Conservation (phyloP, 1,140 invertebrate species). For the Oreohelix idahoensis region DNA sequence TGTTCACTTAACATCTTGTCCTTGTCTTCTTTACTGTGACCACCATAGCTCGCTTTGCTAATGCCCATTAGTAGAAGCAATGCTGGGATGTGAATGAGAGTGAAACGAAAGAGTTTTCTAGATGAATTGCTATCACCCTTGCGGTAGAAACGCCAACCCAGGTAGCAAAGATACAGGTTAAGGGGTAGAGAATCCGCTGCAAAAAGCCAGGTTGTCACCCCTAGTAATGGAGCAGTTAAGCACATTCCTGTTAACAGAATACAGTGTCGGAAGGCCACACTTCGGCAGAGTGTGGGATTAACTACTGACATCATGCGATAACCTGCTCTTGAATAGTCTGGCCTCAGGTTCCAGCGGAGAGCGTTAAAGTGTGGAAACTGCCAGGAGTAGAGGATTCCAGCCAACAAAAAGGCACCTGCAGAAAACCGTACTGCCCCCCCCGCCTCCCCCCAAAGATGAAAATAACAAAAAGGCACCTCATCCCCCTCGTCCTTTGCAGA, state of each 20-base stretch:
- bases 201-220: conserved; percentile 94
- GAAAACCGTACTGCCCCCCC: too few species aligned
- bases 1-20: neutral
- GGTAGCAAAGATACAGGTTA: conserved; percentile 92
- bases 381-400: conserved; percentile 94
- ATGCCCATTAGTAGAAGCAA: conserved; percentile 78
- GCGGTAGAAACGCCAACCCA: conserved; percentile 90
- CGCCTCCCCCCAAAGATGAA: too few species aligned
- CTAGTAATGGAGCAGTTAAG: conserved; percentile 82
- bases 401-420: conserved; percentile 87
- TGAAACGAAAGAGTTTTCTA: conserved; percentile 92
- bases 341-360: conserved; percentile 95
- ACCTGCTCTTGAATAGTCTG: conserved; percentile 96
- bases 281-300: conserved; percentile 89
- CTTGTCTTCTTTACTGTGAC: conserved; percentile 30
- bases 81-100: conserved; percentile 90
- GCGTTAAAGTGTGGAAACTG: conserved; percentile 99
- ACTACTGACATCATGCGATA: conserved; percentile 99
- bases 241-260: conserved; percentile 83
- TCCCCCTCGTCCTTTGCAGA: too few species aligned
- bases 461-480: too few species aligned
- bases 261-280: conserved; percentile 90
- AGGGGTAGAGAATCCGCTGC: conserved; percentile 89
- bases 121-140: conserved; percentile 92
- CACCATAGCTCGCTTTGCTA: conserved; percentile 55